A percentile compares a stretch with the other conserved stretches of the same genome.
Conservation (phyloP, 2,113 vertebrate species). For the Cariama cristata region DNA sequence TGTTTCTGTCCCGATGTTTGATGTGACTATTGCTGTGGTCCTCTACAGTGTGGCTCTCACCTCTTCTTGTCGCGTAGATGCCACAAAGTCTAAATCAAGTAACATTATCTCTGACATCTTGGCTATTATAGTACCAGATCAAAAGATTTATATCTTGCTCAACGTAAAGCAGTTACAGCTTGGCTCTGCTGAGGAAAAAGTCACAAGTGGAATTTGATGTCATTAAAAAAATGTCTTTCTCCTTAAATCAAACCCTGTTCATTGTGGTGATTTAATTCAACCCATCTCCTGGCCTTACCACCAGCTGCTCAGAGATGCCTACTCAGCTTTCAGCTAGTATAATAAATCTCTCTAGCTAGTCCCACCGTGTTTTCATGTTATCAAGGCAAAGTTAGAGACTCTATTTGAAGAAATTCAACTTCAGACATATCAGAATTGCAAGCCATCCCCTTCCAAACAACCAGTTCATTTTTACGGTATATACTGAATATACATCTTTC, state of each 20-base stretch:
- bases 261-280: constrained; percentile 3
- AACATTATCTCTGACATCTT: not conserved
- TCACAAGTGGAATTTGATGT: constrained; percentile 19
- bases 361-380: not conserved
- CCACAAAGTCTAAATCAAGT: not conserved
- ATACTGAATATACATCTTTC: not conserved
- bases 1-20: not conserved
- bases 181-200: not conserved
- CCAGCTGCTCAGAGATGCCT: constrained; percentile 31
- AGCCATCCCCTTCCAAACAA: not conserved
- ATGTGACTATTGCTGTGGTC: not conserved
- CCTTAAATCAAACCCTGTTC: not conserved
- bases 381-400: constrained; percentile 13
- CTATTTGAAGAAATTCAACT: constrained; percentile 26
- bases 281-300: constrained; percentile 7
- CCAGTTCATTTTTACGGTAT: not conserved
- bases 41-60: not conserved
- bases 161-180: not conserved
- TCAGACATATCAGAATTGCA: not conserved
- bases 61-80: not conserved
- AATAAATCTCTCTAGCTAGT: constrained; percentile 8
- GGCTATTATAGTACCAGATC: not conserved
- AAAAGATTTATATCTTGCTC: constrained; percentile 13
- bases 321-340: constrained; percentile 24
- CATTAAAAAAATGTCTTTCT: not conserved